phyloP scores from a whole-genome alignment of 2,113 vertebrate species.

The Mobula birostris region DNA sequence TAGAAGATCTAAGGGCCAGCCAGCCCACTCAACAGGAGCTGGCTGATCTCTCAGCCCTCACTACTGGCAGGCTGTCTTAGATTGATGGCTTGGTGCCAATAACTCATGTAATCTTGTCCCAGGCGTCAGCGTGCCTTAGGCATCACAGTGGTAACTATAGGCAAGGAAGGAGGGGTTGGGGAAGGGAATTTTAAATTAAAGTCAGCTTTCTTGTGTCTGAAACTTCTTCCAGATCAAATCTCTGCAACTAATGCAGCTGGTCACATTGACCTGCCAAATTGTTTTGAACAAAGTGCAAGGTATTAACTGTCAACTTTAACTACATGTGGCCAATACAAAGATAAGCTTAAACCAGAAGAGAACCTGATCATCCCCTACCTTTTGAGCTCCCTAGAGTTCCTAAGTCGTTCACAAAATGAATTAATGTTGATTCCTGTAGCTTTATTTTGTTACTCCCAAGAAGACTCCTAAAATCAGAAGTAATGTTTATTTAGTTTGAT shows the following conservation, averaged over 20 bases:
- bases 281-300: not conserved
- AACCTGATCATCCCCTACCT: not conserved
- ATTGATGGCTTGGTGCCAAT: not conserved
- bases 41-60: not conserved
- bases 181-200: not conserved
- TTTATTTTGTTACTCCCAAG: not conserved
- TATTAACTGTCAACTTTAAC: not conserved
- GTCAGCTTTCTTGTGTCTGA: not conserved
- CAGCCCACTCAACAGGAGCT: not conserved
- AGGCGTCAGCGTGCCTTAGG: not conserved
- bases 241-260: not conserved
- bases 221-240: not conserved
- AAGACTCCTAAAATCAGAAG: not conserved
- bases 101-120: not conserved
- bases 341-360: not conserved
- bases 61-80: not conserved
- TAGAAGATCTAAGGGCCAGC: not conserved
- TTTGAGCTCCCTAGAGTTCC: not conserved
- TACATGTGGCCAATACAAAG: not conserved
- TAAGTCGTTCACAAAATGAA: not conserved
- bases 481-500: not conserved
- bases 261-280: not conserved
- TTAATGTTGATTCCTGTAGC: not conserved
- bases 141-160: not conserved
- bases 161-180: not conserved